phyloP scores from a whole-genome alignment of 2,797 vertebrate species.

The Clarias fuscus region DNA sequence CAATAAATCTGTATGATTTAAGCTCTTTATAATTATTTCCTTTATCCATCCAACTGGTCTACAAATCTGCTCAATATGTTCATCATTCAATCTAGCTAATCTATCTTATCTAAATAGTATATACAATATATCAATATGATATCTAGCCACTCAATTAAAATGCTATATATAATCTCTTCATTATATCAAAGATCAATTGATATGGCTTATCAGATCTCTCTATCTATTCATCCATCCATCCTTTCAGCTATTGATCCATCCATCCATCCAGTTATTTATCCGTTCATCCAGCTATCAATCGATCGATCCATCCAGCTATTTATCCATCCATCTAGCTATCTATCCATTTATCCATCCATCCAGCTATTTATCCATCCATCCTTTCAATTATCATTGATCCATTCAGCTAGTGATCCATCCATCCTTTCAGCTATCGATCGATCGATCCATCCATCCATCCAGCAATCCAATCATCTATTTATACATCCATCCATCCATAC shows the following conservation, averaged over 20 bases:
- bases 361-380: too few species aligned
- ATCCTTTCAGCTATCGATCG: neutral
- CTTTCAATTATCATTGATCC: too few species aligned
- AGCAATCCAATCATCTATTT: neutral
- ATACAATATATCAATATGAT: neutral
- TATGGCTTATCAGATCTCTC: too few species aligned
- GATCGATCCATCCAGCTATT: neutral
- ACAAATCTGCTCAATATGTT: too few species aligned
- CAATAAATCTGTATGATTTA: neutral
- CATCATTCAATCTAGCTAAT: neutral
- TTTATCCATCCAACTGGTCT: neutral
- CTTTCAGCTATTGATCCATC: neutral
- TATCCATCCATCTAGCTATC: neutral
- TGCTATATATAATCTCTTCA: too few species aligned
- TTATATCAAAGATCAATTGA: too few species aligned
- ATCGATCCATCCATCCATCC: neutral
- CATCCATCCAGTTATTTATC: too few species aligned
- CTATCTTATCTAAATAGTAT: neutral
- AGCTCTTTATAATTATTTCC: neutral
- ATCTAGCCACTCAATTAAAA: neutral
- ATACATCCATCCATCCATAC: neutral
- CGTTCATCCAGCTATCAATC: too few species aligned
- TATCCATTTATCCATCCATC: too few species aligned
- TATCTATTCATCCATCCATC: too few species aligned
- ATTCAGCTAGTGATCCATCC: too few species aligned